phyloP scores from a whole-genome alignment of 2,888 invertebrate species.

The Drosophila siamana region DNA sequence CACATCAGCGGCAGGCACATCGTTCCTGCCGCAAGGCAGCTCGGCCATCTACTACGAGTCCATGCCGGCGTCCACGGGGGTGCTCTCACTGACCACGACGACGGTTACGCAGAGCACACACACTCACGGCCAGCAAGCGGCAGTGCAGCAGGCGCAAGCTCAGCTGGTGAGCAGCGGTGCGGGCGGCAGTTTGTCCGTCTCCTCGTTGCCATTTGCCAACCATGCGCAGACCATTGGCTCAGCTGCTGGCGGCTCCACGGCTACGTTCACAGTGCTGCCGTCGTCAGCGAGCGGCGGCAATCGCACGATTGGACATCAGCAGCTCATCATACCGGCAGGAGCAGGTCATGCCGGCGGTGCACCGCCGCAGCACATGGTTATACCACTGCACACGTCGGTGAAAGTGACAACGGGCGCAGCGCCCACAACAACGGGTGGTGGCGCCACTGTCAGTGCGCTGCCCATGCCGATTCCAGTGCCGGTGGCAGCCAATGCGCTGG shows the following conservation, averaged over 20 bases:
- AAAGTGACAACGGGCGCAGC: slow-evolving; percentile 79
- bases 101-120: slow-evolving; percentile 83
- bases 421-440: slow-evolving; percentile 60
- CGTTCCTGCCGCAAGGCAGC: slow-evolving; percentile 81
- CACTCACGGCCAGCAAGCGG: slow-evolving; percentile 46
- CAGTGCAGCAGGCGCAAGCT: slow-evolving; percentile 54
- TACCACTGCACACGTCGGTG: slow-evolving; percentile 83
- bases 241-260: slow-evolving; percentile 69
- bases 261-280: slow-evolving; percentile 85
- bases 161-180: slow-evolving; percentile 65
- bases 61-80: slow-evolving; percentile 83
- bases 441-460: slow-evolving; percentile 61
- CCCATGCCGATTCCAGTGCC: slow-evolving; percentile 49
- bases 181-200: slow-evolving; percentile 69
- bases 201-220: slow-evolving; percentile 81
- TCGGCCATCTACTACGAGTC: slow-evolving; percentile 85
- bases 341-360: slow-evolving; percentile 51
- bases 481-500: slow-evolving; percentile 54
- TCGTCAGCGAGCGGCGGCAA: slow-evolving; percentile 61
- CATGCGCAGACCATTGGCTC: slow-evolving; percentile 55
- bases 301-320: slow-evolving; percentile 82
- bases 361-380: slow-evolving; percentile 81
- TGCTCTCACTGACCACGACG: slow-evolving; percentile 84
- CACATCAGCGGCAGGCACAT: slow-evolving; percentile 51
- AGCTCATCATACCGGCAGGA: slow-evolving; percentile 67